phyloP scores from a whole-genome alignment of 2,888 invertebrate genomes.

The Ormyrus nitidulus region DNA sequence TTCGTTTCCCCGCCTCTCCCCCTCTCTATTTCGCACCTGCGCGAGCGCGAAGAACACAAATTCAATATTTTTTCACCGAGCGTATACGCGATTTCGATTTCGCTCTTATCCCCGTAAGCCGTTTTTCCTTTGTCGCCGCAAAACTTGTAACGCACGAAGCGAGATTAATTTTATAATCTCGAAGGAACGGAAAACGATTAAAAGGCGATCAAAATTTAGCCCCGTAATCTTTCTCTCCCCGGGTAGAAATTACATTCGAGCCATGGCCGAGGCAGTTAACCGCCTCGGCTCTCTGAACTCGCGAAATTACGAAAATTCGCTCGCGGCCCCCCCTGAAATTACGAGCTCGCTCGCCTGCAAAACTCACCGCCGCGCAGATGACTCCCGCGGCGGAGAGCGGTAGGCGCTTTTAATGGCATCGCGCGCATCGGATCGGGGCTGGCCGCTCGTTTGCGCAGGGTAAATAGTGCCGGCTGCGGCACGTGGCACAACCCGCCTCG shows the following conservation, averaged over 20 bases:
- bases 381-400: constrained; percentile 33
- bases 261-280: too few species aligned
- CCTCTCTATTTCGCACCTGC: background rate
- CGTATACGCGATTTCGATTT: too few species aligned
- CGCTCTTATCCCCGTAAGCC: background rate
- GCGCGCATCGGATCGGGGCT: constrained; percentile 21
- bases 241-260: too few species aligned
- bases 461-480: constrained; percentile 29
- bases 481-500: background rate
- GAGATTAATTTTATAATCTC: too few species aligned
- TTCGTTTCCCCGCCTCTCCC: background rate
- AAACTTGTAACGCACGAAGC: too few species aligned
- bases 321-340: background rate
- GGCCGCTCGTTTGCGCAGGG: constrained; percentile 32
- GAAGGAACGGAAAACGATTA: too few species aligned
- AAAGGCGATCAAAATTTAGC: too few species aligned
- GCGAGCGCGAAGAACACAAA: background rate
- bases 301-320: too few species aligned
- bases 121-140: background rate
- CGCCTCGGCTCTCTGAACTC: too few species aligned
- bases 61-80: constrained; percentile 18
- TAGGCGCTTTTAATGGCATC: constrained; percentile 41
- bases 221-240: too few species aligned
- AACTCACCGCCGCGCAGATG: constrained; percentile 36
- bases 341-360: background rate